phyloP scores from a whole-genome alignment of 2,113 vertebrate genomes.

The Myotis davidii region DNA sequence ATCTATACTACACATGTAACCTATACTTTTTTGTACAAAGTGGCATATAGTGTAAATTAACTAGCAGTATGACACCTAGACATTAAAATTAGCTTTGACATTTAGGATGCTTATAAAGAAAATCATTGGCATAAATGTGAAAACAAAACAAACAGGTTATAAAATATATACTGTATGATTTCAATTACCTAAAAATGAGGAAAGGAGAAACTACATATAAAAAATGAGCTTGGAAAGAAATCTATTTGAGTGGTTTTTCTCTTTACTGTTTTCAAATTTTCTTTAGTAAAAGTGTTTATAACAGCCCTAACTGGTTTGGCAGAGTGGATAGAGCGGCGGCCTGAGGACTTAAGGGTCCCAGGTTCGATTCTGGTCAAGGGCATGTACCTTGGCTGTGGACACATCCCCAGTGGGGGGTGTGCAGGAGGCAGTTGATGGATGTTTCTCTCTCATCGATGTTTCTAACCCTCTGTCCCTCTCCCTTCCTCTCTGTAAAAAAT shows the following conservation, averaged over 20 bases:
- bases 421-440: too few species aligned
- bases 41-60: neutral
- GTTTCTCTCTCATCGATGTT: too few species aligned
- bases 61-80: neutral
- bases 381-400: too few species aligned
- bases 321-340: too few species aligned
- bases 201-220: neutral
- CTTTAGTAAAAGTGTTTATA: constrained; percentile 19
- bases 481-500: too few species aligned
- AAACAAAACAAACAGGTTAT: neutral
- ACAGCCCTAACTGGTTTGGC: neutral
- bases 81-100: neutral
- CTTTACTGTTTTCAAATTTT: constrained; percentile 8
- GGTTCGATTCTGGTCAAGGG: too few species aligned
- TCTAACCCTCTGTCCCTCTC: too few species aligned
- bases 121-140: constrained; percentile 15
- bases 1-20: neutral
- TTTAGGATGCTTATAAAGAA: constrained; percentile 39
- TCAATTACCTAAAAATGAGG: neutral
- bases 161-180: neutral
- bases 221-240: constrained; percentile 28
- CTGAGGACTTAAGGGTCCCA: too few species aligned
- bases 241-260: neutral
- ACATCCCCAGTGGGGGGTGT: too few species aligned
- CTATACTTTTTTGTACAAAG: neutral